Percentiles rank a stretch among this genome's conserved stretches.
These are phyloP conservation scores for Standfussiana lucernea DNA, from an alignment of 2,888 invertebrate genomes.

Conservation along the genomic window DNA sequence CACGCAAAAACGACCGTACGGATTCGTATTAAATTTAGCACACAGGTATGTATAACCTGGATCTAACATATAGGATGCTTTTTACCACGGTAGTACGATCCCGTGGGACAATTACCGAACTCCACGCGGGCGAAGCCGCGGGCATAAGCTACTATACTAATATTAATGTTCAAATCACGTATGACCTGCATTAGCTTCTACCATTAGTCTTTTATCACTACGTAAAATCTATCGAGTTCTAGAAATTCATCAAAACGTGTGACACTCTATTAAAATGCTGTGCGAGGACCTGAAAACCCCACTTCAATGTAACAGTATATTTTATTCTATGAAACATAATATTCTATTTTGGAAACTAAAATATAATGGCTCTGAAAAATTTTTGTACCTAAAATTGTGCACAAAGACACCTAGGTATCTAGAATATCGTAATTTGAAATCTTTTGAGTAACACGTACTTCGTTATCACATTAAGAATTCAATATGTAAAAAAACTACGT, in stretches of 20 bases:
- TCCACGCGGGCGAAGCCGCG: not conserved
- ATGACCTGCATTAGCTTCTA: slow-evolving; percentile 16
- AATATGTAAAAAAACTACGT: slow-evolving; percentile 24
- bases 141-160: not conserved
- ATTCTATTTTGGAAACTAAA: slow-evolving; percentile 11
- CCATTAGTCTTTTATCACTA: not conserved
- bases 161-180: slow-evolving; percentile 13
- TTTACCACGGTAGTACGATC: not conserved
- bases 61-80: not conserved
- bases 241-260: slow-evolving; percentile 36
- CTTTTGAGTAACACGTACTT: slow-evolving; percentile 33
- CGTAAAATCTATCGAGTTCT: slow-evolving; percentile 20
- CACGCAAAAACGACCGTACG: too few relatives aligned
- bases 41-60: too few relatives aligned
- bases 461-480: slow-evolving; percentile 37
- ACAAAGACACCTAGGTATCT: slow-evolving; percentile 34
- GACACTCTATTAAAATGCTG: slow-evolving; percentile 22
- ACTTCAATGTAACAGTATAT: not conserved
- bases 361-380: slow-evolving; percentile 18
- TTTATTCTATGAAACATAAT: slow-evolving; percentile 1
- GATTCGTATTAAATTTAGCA: too few relatives aligned
- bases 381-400: not conserved
- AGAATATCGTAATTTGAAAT: slow-evolving; percentile 40
- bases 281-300: not conserved
- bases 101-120: not conserved